phyloP scores from a whole-genome alignment of 2,113 vertebrate species.

The Noturus placidus region DNA sequence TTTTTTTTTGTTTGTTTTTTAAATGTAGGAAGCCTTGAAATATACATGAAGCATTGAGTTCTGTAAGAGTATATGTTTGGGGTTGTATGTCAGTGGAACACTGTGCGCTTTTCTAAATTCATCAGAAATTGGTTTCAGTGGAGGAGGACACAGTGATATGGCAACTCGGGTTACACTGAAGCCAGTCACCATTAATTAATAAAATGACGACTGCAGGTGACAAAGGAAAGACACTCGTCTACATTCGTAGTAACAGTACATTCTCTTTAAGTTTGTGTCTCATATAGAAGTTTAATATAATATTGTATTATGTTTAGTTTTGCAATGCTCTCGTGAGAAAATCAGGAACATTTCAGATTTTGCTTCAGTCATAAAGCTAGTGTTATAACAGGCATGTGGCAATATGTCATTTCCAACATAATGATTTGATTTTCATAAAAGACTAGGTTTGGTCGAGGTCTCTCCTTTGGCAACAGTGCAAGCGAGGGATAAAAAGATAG shows the following conservation, averaged over 20 bases:
- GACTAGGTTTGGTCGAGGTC: not conserved
- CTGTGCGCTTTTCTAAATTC: not conserved
- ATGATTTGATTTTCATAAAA: not conserved
- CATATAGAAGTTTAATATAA: not conserved
- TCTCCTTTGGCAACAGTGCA: not conserved
- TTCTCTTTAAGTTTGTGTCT: not conserved
- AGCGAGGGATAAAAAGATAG: not conserved
- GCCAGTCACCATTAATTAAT: conserved; percentile 39
- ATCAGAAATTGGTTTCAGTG: not conserved
- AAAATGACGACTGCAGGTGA: not conserved
- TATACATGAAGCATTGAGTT: not conserved
- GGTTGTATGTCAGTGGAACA: not conserved
- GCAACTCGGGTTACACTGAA: conserved; percentile 34
- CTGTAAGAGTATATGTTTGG: not conserved
- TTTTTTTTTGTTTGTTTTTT: too few species aligned
- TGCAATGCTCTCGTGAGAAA: not conserved
- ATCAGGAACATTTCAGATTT: not conserved
- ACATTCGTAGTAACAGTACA: not conserved
- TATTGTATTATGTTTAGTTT: not conserved
- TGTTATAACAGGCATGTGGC: not conserved
- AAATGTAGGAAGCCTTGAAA: not conserved
- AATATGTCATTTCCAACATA: not conserved
- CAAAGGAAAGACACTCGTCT: not conserved
- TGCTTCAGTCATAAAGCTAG: not conserved
- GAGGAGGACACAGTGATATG: conserved; percentile 15